Percentiles rank a stretch among this genome's conserved stretches.
Conservation (phyloP, 2,888 invertebrate genomes). For the Psylliodes chrysocephalus region DNA sequence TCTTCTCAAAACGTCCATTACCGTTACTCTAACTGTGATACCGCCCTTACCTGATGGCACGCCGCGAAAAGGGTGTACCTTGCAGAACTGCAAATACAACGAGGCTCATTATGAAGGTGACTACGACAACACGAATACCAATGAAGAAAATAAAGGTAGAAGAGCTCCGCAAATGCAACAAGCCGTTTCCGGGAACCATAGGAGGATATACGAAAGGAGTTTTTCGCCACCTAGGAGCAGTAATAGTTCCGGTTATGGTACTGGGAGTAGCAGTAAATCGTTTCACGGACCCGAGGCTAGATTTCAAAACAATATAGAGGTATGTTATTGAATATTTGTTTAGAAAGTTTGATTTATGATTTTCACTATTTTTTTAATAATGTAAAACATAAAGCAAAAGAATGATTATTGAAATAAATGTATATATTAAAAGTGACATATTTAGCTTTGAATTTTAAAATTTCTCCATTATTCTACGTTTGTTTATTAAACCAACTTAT, state of each 20-base stretch:
- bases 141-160: conserved; percentile 49
- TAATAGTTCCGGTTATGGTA: conserved; percentile 87
- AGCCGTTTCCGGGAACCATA: conserved; percentile 70
- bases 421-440: no score
- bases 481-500: no score
- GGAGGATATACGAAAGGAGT: conserved; percentile 78
- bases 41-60: conserved; percentile 77
- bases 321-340: no score
- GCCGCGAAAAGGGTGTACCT: conserved; percentile 74
- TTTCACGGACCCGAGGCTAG: conserved; percentile 59
- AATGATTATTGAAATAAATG: no score
- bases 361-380: no score
- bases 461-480: no score
- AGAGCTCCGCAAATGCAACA: conserved; percentile 65
- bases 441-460: no score
- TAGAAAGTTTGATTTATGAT: no score
- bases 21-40: conserved; percentile 85
- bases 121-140: conserved; percentile 72
- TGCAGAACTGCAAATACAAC: conserved; percentile 69
- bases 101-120: conserved; percentile 70
- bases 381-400: no score
- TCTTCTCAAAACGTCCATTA: conserved; percentile 86
- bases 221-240: conserved; percentile 80
- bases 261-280: conserved; percentile 72
- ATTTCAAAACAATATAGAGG: conserved; percentile 63